Evolutionary conservation across 2,888 invertebrate genomes (phyloP).

Genomic region (Acrobeloides nanus): DNA sequence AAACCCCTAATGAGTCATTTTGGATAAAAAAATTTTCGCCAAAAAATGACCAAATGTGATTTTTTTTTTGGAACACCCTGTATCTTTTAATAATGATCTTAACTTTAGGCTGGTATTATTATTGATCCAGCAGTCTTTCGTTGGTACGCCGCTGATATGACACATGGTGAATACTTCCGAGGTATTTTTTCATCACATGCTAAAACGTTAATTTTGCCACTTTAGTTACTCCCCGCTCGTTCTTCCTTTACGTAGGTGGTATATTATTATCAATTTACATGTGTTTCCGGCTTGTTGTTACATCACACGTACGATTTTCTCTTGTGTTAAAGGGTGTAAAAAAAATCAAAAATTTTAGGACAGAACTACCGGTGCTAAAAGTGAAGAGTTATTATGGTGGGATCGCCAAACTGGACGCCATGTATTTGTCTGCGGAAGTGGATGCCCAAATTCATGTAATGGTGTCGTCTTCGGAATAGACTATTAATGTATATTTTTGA

Average conservation of each 20-base stretch:
- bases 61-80: background rate
- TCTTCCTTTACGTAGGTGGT: conserved; percentile 44
- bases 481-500: too few species aligned
- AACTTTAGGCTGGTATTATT: conserved; percentile 44
- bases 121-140: conserved; percentile 54
- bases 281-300: conserved; percentile 40
- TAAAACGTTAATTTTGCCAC: too few species aligned
- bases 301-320: conserved; percentile 24
- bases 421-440: conserved; percentile 40
- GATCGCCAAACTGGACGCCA: conserved; percentile 45
- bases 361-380: conserved; percentile 13
- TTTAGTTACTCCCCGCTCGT: conserved; percentile 46
- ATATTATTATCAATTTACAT: conserved; percentile 42
- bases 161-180: conserved; percentile 50
- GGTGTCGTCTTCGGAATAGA: too few species aligned
- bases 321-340: too few species aligned
- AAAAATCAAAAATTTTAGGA: conserved; percentile 14
- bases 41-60: too few species aligned
- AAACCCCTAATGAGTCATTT: too few species aligned
- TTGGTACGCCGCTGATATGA: conserved; percentile 53
- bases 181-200: too few species aligned
- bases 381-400: conserved; percentile 52
- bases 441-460: conserved; percentile 38
- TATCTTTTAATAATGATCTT: background rate
- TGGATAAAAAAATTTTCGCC: too few species aligned